Conservation (phyloP, 1,140 invertebrate genomes). For the Pseudomyrmex concolor region DNA sequence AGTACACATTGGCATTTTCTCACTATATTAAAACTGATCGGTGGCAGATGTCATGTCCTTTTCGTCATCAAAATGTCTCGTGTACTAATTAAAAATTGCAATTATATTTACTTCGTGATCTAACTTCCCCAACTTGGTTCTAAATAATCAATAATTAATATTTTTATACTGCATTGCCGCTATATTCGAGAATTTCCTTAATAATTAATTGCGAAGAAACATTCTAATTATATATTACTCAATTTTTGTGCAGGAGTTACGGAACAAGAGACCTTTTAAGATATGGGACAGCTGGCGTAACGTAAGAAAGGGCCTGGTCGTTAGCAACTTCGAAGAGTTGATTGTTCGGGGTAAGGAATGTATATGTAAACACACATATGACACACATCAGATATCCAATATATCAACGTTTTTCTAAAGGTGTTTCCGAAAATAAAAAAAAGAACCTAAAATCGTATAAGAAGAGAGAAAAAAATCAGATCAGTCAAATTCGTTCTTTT, state of each 20-base stretch:
- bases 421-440: not conserved
- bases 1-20: slow-evolving; percentile 33
- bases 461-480: not conserved
- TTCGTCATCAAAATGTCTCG: not conserved
- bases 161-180: not conserved
- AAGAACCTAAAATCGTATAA: not conserved
- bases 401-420: slow-evolving; percentile 3
- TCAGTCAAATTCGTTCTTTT: slow-evolving; percentile 6
- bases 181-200: too few species aligned
- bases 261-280: slow-evolving; percentile 98
- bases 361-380: not conserved
- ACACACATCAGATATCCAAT: too few species aligned
- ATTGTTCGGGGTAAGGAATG: slow-evolving; percentile 90
- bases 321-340: slow-evolving; percentile 95
- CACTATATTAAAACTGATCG: slow-evolving; percentile 50
- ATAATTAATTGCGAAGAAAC: not conserved
- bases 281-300: slow-evolving; percentile 98
- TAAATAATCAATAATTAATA: too few species aligned
- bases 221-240: not conserved
- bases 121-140: not conserved
- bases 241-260: slow-evolving; percentile 90
- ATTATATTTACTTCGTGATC: not conserved
- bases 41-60: slow-evolving; percentile 38
- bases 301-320: slow-evolving; percentile 96
- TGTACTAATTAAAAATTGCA: not conserved